These are phyloP conservation scores for Lerema accius DNA, from an alignment of 1,140 invertebrate genomes.

Conservation along the genomic window DNA sequence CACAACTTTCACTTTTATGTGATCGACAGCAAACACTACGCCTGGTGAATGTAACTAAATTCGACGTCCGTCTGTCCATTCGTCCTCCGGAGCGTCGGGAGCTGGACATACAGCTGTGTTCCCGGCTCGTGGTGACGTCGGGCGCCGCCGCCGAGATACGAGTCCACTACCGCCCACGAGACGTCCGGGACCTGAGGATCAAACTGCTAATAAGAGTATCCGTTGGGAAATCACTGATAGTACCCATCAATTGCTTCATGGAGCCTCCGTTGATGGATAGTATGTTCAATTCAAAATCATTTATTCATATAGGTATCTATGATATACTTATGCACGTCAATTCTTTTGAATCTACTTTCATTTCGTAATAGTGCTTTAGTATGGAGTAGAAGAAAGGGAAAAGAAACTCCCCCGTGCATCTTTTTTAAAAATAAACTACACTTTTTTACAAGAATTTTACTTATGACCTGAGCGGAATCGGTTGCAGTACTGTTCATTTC, in stretches of 20 bases:
- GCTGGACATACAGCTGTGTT: constrained; percentile 41
- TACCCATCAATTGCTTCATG: constrained; percentile 60
- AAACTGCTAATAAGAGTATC: constrained; percentile 48
- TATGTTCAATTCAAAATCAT: too few species aligned
- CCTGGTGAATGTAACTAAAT: constrained; percentile 48
- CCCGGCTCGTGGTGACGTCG: constrained; percentile 44
- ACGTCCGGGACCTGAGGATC: constrained; percentile 48
- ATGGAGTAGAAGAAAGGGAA: too few species aligned
- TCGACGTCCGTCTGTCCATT: constrained; percentile 42
- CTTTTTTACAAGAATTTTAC: too few species aligned
- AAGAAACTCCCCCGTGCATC: too few species aligned
- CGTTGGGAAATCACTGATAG: constrained; percentile 33
- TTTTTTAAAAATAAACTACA: too few species aligned
- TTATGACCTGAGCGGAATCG: too few species aligned
- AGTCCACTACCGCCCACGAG: constrained; percentile 48
- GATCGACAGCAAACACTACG: constrained; percentile 40
- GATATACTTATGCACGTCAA: too few species aligned
- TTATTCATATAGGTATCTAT: too few species aligned
- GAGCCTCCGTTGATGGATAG: constrained; percentile 58
- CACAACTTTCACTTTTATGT: too few species aligned
- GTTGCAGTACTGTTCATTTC: too few species aligned
- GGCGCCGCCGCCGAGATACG: constrained; percentile 47
- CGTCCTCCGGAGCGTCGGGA: constrained; percentile 36
- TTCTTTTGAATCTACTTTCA: too few species aligned
- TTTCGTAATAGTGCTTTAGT: too few species aligned